Conservation (phyloP, 1,140 invertebrate species). For the Lerema accius region DNA sequence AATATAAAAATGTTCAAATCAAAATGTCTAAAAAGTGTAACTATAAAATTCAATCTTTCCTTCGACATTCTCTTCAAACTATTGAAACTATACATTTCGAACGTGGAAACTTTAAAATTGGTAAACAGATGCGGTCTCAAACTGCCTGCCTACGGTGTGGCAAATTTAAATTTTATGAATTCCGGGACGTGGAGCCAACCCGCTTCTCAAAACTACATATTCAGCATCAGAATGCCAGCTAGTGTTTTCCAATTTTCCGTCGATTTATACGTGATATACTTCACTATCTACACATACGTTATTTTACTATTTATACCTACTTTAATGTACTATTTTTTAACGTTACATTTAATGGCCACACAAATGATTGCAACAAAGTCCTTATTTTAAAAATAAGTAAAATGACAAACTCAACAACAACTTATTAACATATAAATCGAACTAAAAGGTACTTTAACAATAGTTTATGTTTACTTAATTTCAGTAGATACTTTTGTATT, state of each 20-base stretch:
- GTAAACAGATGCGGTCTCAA: constrained; percentile 28
- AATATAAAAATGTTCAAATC: background rate
- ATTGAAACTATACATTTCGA: constrained; percentile 23
- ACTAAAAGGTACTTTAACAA: too few relatives aligned
- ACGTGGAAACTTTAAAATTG: constrained; percentile 23
- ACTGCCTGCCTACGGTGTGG: constrained; percentile 23
- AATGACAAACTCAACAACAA: too few relatives aligned
- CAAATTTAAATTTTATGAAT: constrained; percentile 31
- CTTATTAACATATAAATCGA: too few relatives aligned
- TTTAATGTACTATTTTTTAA: too few relatives aligned
- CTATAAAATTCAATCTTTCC: constrained; percentile 4
- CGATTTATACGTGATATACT: background rate
- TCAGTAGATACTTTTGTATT: too few relatives aligned
- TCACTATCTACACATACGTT: background rate
- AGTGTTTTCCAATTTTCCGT: constrained; percentile 18
- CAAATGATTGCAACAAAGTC: too few relatives aligned
- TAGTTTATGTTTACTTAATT: too few relatives aligned
- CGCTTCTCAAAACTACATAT: constrained; percentile 26
- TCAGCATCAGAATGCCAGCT: constrained; percentile 17
- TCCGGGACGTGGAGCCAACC: constrained; percentile 12
- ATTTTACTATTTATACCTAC: too few relatives aligned
- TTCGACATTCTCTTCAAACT: constrained; percentile 4
- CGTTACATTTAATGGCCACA: too few relatives aligned
- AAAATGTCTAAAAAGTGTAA: background rate
- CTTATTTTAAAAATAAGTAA: too few relatives aligned